A percentile compares a stretch with the other conserved stretches of the same genome.
phyloP scores from a whole-genome alignment of 2,888 invertebrate genomes.

The Drosophila fulvimacula region DNA sequence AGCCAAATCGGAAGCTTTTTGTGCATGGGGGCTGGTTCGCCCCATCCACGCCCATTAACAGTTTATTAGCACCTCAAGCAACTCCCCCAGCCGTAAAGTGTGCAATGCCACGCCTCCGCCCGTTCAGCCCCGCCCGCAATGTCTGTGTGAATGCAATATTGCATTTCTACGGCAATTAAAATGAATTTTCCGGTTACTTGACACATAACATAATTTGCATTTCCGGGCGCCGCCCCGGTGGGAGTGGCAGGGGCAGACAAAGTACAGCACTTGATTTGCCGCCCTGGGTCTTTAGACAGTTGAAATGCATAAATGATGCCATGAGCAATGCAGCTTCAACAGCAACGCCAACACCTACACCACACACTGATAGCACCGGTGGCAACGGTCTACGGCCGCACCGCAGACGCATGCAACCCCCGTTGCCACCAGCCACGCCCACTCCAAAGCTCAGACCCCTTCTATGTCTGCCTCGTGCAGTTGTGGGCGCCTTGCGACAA shows the following conservation, averaged over 20 bases:
- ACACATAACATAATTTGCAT: conserved; percentile 84
- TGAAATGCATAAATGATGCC: conserved; percentile 72
- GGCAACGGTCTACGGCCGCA: conserved; percentile 22
- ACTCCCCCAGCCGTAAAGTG: neutral
- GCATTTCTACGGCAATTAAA: conserved; percentile 83
- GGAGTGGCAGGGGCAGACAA: no score
- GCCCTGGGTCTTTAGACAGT: conserved; percentile 59
- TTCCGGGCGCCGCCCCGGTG: conserved; percentile 62
- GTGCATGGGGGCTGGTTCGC: neutral
- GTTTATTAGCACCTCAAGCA: conserved; percentile 63
- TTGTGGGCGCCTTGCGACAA: conserved; percentile 52
- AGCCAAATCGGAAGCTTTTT: neutral
- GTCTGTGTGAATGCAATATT: conserved; percentile 61
- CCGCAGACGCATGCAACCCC: conserved; percentile 69
- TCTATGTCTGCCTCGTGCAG: conserved; percentile 5
- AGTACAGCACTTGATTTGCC: conserved; percentile 27
- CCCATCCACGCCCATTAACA: conserved; percentile 47
- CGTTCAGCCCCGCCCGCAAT: neutral
- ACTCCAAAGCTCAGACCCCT: neutral
- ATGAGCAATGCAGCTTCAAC: conserved; percentile 42
- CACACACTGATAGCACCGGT: conserved; percentile 18
- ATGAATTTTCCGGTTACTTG: conserved; percentile 84
- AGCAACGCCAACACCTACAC: conserved; percentile 31
- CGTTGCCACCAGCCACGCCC: neutral
- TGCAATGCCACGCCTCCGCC: conserved; percentile 26